A percentile compares a stretch with the other conserved stretches of the same genome.
These are phyloP conservation scores for Ibycter americanus DNA, from an alignment of 2,797 vertebrate species.

Conservation along the genomic window DNA sequence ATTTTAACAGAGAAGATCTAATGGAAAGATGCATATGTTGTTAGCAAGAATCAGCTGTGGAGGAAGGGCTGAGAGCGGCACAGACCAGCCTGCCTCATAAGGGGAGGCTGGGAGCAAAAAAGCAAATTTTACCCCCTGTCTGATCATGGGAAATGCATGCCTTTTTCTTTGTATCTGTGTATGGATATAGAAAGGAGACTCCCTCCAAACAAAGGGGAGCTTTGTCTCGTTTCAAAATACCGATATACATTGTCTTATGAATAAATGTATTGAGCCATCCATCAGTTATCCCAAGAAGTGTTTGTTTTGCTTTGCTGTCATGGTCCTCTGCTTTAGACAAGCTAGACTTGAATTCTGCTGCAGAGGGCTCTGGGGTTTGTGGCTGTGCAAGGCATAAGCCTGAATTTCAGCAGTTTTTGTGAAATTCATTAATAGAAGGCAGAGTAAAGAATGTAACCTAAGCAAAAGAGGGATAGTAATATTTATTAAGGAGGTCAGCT, in stretches of 20 bases:
- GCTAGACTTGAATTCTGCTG: neutral
- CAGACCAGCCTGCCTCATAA: neutral
- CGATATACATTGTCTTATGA: neutral
- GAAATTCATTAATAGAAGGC: neutral
- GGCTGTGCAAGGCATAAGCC: neutral
- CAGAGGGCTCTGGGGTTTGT: neutral
- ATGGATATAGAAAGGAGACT: neutral
- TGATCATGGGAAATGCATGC: neutral
- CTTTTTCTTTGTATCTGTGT: neutral
- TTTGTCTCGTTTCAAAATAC: neutral
- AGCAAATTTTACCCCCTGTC: neutral
- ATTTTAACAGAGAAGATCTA: slow-evolving; percentile 13
- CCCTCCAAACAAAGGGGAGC: neutral
- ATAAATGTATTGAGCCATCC: neutral
- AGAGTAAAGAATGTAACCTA: neutral
- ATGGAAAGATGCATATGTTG: neutral
- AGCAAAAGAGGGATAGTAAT: neutral
- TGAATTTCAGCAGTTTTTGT: neutral
- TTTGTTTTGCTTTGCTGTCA: neutral
- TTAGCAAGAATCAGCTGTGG: neutral
- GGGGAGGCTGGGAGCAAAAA: neutral
- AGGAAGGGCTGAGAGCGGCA: neutral
- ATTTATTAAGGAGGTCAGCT: neutral
- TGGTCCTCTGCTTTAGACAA: neutral
- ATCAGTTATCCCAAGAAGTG: neutral